phyloP scores from a whole-genome alignment of 1,140 invertebrate species.

The Nasonia giraulti region DNA sequence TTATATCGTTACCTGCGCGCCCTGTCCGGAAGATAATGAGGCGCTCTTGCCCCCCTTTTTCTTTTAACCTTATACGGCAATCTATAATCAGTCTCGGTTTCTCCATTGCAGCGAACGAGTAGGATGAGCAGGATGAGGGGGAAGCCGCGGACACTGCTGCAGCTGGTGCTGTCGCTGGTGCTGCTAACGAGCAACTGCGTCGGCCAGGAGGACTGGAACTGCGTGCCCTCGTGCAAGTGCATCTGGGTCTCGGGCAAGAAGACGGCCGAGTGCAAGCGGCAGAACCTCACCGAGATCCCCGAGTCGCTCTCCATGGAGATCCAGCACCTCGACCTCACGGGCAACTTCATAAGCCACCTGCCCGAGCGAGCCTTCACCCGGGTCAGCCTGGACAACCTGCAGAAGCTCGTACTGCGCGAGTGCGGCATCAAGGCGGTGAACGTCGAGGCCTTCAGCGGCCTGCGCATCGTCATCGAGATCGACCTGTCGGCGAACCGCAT shows the following conservation, averaged over 20 bases:
- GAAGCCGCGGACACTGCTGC: background rate
- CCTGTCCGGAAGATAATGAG: constrained; percentile 10
- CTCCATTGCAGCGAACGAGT: background rate
- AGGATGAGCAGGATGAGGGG: constrained; percentile 17
- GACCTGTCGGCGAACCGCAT: constrained; percentile 88
- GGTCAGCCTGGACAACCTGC: constrained; percentile 84
- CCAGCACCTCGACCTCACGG: constrained; percentile 84
- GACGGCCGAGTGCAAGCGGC: constrained; percentile 85
- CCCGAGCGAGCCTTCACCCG: constrained; percentile 80
- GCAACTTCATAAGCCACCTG: constrained; percentile 82
- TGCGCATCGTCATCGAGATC: constrained; percentile 88
- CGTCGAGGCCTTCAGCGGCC: constrained; percentile 82
- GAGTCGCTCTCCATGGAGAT: constrained; percentile 76
- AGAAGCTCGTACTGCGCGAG: constrained; percentile 84
- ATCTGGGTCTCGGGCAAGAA: constrained; percentile 88
- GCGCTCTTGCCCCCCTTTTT: background rate
- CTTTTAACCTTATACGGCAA: no score
- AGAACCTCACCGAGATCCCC: constrained; percentile 80
- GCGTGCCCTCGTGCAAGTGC: constrained; percentile 81
- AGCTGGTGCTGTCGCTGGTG: constrained; percentile 19
- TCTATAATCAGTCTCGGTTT: no score
- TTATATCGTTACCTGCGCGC: constrained; percentile 12
- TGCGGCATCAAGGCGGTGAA: constrained; percentile 83
- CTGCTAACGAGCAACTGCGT: constrained; percentile 55
- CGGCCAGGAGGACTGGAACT: constrained; percentile 76